These are phyloP conservation scores for Nephrotoma appendiculata DNA, from an alignment of 2,888 invertebrate genomes.

Conservation along the genomic window DNA sequence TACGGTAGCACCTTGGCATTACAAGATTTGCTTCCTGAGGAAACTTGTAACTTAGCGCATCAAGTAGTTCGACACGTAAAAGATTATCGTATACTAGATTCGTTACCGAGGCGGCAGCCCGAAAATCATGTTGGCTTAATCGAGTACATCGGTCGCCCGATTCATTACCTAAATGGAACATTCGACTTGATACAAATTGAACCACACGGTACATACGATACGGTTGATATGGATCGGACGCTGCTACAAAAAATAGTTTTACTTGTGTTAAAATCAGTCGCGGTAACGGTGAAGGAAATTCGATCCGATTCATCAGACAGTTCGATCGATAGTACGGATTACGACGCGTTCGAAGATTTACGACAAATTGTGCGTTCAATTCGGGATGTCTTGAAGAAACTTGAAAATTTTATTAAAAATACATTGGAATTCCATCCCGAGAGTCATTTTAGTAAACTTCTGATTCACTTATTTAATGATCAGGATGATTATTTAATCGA, in stretches of 20 bases:
- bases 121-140: conserved; percentile 28
- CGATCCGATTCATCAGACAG: conserved; percentile 75
- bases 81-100: conserved; percentile 52
- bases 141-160: conserved; percentile 24
- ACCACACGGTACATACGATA: conserved; percentile 31
- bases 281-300: conserved; percentile 80
- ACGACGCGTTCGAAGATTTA: conserved; percentile 80
- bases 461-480: conserved; percentile 76
- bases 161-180: conserved; percentile 18
- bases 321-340: conserved; percentile 70
- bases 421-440: conserved; percentile 76
- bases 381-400: conserved; percentile 63
- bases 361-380: conserved; percentile 75
- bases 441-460: conserved; percentile 73
- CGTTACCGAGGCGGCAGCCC: conserved; percentile 27
- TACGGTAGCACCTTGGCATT: conserved; percentile 81
- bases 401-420: conserved; percentile 69
- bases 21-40: conserved; percentile 76
- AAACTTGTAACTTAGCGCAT: conserved; percentile 75
- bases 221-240: conserved; percentile 48
- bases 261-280: conserved; percentile 76
- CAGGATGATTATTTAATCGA: conserved; percentile 85
- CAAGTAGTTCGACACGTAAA: conserved; percentile 74
- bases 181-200: conserved; percentile 12
- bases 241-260: conserved; percentile 74